These are phyloP conservation scores for Elanus axillaris DNA, from an alignment of 2,113 vertebrate genomes.

Conservation along the genomic window DNA sequence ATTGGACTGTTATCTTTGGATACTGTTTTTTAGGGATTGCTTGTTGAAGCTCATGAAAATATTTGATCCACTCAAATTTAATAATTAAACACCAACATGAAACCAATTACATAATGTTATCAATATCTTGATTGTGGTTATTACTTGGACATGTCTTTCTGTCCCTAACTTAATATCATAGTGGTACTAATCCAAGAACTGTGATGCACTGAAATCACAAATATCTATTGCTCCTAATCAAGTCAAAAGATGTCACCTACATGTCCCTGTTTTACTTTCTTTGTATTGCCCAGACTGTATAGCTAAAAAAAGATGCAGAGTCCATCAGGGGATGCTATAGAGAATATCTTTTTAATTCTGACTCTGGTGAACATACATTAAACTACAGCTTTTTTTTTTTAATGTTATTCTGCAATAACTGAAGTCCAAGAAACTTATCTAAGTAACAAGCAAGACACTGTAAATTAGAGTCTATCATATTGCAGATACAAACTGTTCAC, in stretches of 20 bases:
- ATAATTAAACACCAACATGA: not conserved
- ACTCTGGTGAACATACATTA: not conserved
- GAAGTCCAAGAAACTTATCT: not conserved
- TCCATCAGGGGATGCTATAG: not conserved
- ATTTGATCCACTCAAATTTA: not conserved
- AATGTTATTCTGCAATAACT: not conserved
- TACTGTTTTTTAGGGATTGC: not conserved
- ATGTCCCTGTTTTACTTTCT: not conserved
- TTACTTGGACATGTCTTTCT: not conserved
- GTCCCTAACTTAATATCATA: not conserved
- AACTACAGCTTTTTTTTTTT: not conserved
- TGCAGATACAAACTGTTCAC: conserved; percentile 55
- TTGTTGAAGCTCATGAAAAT: not conserved
- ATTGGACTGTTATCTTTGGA: not conserved
- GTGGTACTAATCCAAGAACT: not conserved
- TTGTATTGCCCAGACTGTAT: not conserved
- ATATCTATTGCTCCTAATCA: not conserved
- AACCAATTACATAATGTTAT: not conserved
- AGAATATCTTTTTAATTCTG: not conserved
- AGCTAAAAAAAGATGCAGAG: not conserved
- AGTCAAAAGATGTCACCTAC: not conserved
- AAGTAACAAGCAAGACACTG: not conserved
- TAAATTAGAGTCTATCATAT: conserved; percentile 35
- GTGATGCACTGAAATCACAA: not conserved
- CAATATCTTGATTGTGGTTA: not conserved